phyloP scores from a whole-genome alignment of 1,140 invertebrate genomes.

The Babylonia areolata region DNA sequence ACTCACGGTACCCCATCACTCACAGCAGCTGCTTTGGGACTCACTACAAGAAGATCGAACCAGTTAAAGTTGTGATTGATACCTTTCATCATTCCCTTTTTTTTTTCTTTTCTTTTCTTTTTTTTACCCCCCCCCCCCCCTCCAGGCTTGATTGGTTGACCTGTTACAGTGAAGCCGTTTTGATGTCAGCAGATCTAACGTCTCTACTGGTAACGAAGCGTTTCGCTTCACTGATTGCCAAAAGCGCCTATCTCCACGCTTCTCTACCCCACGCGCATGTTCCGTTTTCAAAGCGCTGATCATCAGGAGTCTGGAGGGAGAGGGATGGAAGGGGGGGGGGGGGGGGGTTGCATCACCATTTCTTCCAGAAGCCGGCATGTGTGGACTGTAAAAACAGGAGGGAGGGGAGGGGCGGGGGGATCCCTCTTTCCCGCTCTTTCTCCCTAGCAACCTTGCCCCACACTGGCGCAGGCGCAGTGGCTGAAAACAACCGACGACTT shows the following conservation, averaged over 20 bases:
- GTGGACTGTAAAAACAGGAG: too few relatives aligned
- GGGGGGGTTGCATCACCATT: not conserved
- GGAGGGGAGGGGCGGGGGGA: too few relatives aligned
- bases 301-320: not conserved
- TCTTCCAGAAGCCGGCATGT: too few relatives aligned
- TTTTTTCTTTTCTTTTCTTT: not conserved
- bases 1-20: too few relatives aligned
- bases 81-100: not conserved
- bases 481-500: not conserved
- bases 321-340: not conserved
- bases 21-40: not conserved
- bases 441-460: conserved; percentile 15
- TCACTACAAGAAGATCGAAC: not conserved
- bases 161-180: not conserved
- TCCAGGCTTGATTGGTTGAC: not conserved
- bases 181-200: not conserved
- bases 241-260: not conserved
- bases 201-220: not conserved
- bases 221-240: not conserved
- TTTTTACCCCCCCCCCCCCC: too few relatives aligned
- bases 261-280: not conserved
- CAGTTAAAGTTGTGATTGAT: not conserved
- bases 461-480: not conserved
- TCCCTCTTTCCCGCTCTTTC: conserved; percentile 16
- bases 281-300: too few relatives aligned